phyloP scores from a whole-genome alignment of 2,797 vertebrate genomes.

The Eutrigla gurnardus region DNA sequence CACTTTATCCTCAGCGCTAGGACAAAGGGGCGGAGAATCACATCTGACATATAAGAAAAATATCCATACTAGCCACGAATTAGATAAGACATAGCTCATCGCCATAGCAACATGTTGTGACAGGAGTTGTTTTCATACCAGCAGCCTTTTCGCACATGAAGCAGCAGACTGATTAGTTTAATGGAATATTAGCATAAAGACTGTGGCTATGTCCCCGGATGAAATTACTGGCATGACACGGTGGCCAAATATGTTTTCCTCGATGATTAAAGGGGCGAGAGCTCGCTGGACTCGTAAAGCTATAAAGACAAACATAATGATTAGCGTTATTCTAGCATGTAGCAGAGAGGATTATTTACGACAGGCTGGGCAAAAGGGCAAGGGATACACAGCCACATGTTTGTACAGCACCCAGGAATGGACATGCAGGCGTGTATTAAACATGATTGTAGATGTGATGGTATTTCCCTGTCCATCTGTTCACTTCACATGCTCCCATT shows the following conservation, averaged over 20 bases:
- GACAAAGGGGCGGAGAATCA: neutral
- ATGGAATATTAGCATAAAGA: conserved; percentile 51
- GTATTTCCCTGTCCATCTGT: conserved; percentile 32
- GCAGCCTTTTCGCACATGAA: conserved; percentile 7
- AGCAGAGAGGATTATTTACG: conserved; percentile 16
- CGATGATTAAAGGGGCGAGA: conserved; percentile 12
- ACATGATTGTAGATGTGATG: conserved; percentile 26
- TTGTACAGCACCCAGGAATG: neutral
- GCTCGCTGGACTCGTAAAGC: conserved; percentile 20
- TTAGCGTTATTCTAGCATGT: conserved; percentile 4
- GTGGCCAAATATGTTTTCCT: conserved; percentile 33
- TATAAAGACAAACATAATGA: conserved; percentile 18
- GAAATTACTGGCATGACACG: conserved; percentile 26
- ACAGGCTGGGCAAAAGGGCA: conserved; percentile 2
- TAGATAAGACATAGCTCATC: conserved; percentile 11
- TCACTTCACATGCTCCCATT: conserved; percentile 31
- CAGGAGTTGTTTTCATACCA: conserved; percentile 27
- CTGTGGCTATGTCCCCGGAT: neutral
- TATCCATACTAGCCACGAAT: conserved; percentile 8
- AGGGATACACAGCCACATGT: neutral
- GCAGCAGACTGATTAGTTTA: conserved; percentile 51
- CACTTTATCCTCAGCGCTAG: neutral
- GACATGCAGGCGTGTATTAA: conserved; percentile 17
- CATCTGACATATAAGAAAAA: conserved; percentile 14
- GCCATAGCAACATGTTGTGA: conserved; percentile 36